Evolutionary conservation across 2,113 vertebrate species (phyloP), one percentile per base, ranked within the genome.

Genomic region (Panurus biarmicus): DNA sequence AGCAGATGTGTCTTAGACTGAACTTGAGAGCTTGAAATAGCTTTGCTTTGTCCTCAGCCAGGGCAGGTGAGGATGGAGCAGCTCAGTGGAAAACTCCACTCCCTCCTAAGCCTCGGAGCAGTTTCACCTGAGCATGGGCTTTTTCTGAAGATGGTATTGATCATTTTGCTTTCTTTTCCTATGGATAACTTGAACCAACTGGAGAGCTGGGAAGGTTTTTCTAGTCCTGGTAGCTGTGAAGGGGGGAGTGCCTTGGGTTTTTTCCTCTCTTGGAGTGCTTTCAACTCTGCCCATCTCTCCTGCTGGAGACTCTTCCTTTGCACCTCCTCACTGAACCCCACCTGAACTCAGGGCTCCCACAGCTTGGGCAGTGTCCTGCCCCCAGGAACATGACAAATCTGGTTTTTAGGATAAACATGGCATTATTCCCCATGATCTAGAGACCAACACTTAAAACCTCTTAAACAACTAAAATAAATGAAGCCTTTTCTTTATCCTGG

Each of bases 251-350:
- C 36, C 8, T 65, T 36, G 31, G 7, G 11, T 75, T 85, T 67
- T 61, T 57, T 28, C 2, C 7, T 65, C 26, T 51, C 36, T 22
- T 25, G 25, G 4, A 4, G 8, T 10, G 14, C 14, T 81, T 45
- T 72, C 10, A 35, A 3, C 16, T 25, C 9, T 54, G 9, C 22
- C 9, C 1, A 2, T 54, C 17, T 56, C 31, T 76, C 47, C 36
- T 90, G 28, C 24, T 71, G 73, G 40, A 60, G 33, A 4, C 16
- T 10, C 10, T 40, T 61, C 36, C 14, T 20, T n/a, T 29, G 28
- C 7, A 31, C 3, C 6, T 65, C 23, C 48, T 72, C 3, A 0
- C n/a, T 18, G 19, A 38, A 21, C 19, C 14, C 17, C 6, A 2
- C 10, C 35, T 80, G 82, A 69, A 20, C 21, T 29, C 4, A 0